Evolutionary conservation across 2,113 vertebrate species (phyloP), one percentile per base, ranked within the genome.

Genomic region (Forbesichthys papilliferus): DNA sequence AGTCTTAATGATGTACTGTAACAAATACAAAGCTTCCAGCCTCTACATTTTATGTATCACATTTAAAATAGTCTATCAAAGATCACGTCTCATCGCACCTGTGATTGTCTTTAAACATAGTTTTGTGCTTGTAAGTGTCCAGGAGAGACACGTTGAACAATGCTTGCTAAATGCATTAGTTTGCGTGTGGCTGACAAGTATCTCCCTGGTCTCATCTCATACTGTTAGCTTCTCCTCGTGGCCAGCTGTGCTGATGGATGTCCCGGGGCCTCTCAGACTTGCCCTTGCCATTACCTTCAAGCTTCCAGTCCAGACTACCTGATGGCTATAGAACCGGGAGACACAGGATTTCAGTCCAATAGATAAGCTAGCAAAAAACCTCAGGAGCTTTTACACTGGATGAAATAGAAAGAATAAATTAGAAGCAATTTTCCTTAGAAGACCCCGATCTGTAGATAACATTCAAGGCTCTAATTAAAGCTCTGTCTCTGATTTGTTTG

Each of bases 191-290:
- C 18, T 48, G 75, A 42, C 73, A 68, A 27, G 54, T 36, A 8
- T 54, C 4, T 60, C 13, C 13, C 49, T 68, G 49, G 62, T 72
- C 73, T 51, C 73, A 66, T 8, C 61, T 61, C 71, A 70, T 75
- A 49, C 73, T 79, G 64, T 77, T 80, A 63, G 68, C 57, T 70
- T 49, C 47, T 86, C 61, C 48, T 66, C 12, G 18, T 66, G 48
- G 48, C 62, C 81, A 70, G 71, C 71, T 68, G 71, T 60, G 62
- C 46, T 20, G 67, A 75, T 46, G 48, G 20, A 75, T 77, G 61
- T 75, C 75, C 48, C 11, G 53, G 14, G 56, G 71, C 18, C 42
- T 47, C 27, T 47, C 16, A 60, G 48, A 59, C 58, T 68, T 73
- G 49, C 62, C 75, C 60, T 62, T 68, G 55, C 59, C 56, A 47